Percentiles rank a stretch among this genome's conserved stretches.
phyloP scores from a whole-genome alignment of 2,797 vertebrate genomes.

The Argya squamiceps region DNA sequence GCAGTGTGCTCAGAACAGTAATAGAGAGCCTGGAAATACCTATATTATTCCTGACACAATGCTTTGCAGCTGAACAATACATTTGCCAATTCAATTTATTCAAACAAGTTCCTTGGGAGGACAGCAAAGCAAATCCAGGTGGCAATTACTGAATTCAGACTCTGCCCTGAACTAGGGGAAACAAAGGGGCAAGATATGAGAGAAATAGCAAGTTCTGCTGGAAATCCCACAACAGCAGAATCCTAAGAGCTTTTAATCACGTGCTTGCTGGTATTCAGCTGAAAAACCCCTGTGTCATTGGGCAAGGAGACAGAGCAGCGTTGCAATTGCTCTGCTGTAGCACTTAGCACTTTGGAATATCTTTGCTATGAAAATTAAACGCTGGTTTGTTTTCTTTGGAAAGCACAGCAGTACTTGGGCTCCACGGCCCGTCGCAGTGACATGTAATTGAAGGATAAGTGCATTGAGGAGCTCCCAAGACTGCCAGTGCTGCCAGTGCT shows the following conservation, averaged over 20 bases:
- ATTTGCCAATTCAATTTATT: conserved; percentile 63
- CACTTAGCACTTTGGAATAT: background rate
- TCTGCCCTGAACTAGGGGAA: conserved; percentile 6
- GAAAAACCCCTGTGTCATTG: conserved; percentile 29
- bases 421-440: background rate
- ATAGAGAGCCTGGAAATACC: background rate
- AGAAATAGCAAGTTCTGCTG: conserved; percentile 30
- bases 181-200: conserved; percentile 46
- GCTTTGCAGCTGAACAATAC: conserved; percentile 17
- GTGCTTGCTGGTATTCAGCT: background rate
- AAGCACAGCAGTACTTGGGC: background rate
- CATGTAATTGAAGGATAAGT: background rate
- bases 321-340: background rate
- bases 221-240: conserved; percentile 1
- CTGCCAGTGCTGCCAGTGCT: background rate
- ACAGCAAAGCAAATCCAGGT: conserved; percentile 62
- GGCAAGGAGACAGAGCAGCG: conserved; percentile 13
- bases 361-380: background rate
- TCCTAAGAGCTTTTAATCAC: conserved; percentile 9
- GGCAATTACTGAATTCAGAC: conserved; percentile 29
- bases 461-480: background rate
- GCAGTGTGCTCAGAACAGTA: background rate
- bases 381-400: background rate
- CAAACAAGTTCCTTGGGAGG: conserved; percentile 62
- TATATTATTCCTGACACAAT: conserved; percentile 43